Conservation (phyloP, 2,113 vertebrate species). For the Todiramphus saurophagus region DNA sequence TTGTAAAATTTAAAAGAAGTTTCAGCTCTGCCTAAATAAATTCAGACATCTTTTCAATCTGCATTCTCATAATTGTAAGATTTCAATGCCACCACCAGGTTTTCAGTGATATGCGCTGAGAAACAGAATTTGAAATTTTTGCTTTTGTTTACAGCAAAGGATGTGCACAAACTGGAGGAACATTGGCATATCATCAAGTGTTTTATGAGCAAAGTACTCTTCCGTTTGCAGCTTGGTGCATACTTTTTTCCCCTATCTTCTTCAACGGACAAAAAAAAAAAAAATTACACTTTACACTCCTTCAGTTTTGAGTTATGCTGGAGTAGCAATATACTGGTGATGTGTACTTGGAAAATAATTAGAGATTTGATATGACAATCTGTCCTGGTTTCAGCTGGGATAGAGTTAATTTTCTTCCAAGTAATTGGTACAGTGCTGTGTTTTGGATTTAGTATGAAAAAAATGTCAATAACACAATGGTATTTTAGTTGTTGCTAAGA, state of each 20-base stretch:
- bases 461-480: no score
- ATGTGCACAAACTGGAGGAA: background rate
- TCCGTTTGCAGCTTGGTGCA: background rate
- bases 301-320: background rate
- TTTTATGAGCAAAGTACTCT: background rate
- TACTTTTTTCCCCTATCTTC: background rate
- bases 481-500: background rate
- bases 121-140: background rate
- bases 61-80: background rate
- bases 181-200: background rate
- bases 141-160: background rate
- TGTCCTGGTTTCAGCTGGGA: background rate
- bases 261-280: background rate
- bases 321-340: background rate
- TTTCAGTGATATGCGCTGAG: background rate
- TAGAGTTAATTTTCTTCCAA: background rate
- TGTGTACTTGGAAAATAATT: background rate
- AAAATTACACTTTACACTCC: background rate
- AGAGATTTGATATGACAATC: background rate
- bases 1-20: background rate
- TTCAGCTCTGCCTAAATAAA: background rate
- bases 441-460: background rate
- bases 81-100: background rate
- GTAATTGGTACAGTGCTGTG: background rate
- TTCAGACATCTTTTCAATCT: background rate